A percentile compares a stretch with the other conserved stretches of the same genome.
Evolutionary conservation across 1,140 invertebrate genomes (phyloP).

Genomic region (Drosophila yakuba): DNA sequence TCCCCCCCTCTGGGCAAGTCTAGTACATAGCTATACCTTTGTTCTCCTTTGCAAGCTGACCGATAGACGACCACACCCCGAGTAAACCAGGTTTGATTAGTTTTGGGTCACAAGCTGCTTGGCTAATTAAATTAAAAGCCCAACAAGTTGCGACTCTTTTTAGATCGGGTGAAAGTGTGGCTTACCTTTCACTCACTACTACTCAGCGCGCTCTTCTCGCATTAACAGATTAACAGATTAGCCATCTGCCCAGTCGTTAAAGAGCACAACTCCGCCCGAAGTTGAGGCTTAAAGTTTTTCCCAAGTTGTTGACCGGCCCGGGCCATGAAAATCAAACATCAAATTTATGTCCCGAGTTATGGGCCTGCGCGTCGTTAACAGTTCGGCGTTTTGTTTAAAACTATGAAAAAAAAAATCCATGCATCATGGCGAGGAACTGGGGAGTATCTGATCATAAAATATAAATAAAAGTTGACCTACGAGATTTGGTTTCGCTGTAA

Average conservation of each 20-base stretch:
- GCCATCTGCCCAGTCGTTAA: constrained; percentile 32
- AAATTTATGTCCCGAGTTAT: constrained; percentile 46
- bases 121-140: constrained; percentile 63
- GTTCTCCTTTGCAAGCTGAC: constrained; percentile 39
- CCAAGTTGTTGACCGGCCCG: constrained; percentile 4
- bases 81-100: constrained; percentile 43
- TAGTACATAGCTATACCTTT: constrained; percentile 19
- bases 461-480: constrained; percentile 31
- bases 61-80: constrained; percentile 53
- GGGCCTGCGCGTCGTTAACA: constrained; percentile 43
- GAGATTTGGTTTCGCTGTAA: constrained; percentile 16
- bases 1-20: constrained; percentile 9
- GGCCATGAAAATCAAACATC: constrained; percentile 47
- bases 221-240: constrained; percentile 57
- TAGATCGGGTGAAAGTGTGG: constrained; percentile 56
- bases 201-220: constrained; percentile 51
- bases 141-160: constrained; percentile 10
- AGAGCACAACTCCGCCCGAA: constrained; percentile 21
- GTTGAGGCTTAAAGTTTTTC: constrained; percentile 7
- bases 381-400: constrained; percentile 49
- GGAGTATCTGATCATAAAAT: constrained; percentile 25
- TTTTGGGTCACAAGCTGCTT: constrained; percentile 23
- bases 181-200: constrained; percentile 36
- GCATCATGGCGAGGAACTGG: not conserved
- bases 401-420: constrained; percentile 37